A percentile compares a stretch with the other conserved stretches of the same genome.
Conservation (phyloP, 2,888 invertebrate genomes). For the Scaptomyza parva region DNA sequence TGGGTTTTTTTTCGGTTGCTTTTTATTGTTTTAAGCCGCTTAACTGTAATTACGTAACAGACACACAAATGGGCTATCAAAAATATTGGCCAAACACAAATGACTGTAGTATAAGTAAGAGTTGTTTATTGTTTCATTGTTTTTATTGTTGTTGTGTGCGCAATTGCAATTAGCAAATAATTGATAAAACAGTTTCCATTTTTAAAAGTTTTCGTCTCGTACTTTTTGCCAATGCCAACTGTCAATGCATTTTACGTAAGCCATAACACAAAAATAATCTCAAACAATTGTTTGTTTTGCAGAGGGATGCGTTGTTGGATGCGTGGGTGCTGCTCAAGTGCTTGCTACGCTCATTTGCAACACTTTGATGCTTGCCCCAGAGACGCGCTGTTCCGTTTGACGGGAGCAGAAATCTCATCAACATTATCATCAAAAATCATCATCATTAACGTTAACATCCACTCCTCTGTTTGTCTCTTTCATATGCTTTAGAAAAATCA, state of each 20-base stretch:
- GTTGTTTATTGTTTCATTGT: not conserved
- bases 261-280: no score
- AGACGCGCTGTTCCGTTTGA: constrained; percentile 50
- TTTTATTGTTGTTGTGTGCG: constrained; percentile 8
- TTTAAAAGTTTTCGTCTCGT: not conserved
- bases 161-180: constrained; percentile 61
- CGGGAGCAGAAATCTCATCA: not conserved
- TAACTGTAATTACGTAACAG: constrained; percentile 45
- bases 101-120: not conserved
- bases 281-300: no score
- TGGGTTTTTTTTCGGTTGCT: constrained; percentile 21
- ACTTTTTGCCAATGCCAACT: constrained; percentile 28
- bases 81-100: constrained; percentile 26
- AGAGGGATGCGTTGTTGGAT: no score
- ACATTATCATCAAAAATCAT: not conserved
- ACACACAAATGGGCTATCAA: constrained; percentile 17
- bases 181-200: constrained; percentile 41
- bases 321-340: constrained; percentile 42
- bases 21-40: constrained; percentile 42
- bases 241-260: constrained; percentile 57
- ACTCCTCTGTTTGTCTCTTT: constrained; percentile 16
- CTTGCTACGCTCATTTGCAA: constrained; percentile 43
- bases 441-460: constrained; percentile 5
- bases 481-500: constrained; percentile 24
- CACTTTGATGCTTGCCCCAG: constrained; percentile 41